These are phyloP conservation scores for Deilephila porcellus DNA, from an alignment of 2,888 invertebrate species.

Conservation along the genomic window DNA sequence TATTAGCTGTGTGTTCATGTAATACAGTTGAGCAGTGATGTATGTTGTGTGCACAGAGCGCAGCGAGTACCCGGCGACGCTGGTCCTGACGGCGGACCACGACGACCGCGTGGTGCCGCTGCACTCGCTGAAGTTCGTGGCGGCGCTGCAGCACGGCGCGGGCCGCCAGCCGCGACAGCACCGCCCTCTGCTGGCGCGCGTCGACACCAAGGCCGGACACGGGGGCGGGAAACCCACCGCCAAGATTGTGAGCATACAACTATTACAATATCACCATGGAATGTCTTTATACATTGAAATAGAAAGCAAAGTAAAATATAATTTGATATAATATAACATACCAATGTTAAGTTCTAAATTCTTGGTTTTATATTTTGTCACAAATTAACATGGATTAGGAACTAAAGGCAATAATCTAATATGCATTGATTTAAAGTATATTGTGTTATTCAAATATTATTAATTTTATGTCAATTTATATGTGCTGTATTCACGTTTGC, in stretches of 20 bases:
- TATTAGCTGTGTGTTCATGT: neutral
- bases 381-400: too few relatives aligned
- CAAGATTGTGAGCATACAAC: constrained; percentile 88
- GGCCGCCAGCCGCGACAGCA: constrained; percentile 84
- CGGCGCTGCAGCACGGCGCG: constrained; percentile 92
- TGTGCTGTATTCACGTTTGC: too few relatives aligned
- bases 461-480: too few relatives aligned
- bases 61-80: constrained; percentile 93
- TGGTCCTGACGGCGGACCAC: constrained; percentile 98
- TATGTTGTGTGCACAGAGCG: constrained; percentile 45
- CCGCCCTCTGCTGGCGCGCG: constrained; percentile 94
- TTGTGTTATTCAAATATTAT: too few relatives aligned
- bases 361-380: too few relatives aligned
- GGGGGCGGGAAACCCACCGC: constrained; percentile 98
- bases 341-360: too few relatives aligned
- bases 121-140: constrained; percentile 97
- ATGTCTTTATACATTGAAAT: neutral
- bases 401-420: too few relatives aligned
- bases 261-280: neutral
- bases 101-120: constrained; percentile 99
- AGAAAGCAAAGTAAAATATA: too few relatives aligned
- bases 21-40: too few relatives aligned
- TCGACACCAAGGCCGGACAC: constrained; percentile 98
- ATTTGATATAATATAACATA: too few relatives aligned
- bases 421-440: too few relatives aligned